Evolutionary conservation across 2,888 invertebrate species (phyloP).

Genomic region (Melanchra persicariae): DNA sequence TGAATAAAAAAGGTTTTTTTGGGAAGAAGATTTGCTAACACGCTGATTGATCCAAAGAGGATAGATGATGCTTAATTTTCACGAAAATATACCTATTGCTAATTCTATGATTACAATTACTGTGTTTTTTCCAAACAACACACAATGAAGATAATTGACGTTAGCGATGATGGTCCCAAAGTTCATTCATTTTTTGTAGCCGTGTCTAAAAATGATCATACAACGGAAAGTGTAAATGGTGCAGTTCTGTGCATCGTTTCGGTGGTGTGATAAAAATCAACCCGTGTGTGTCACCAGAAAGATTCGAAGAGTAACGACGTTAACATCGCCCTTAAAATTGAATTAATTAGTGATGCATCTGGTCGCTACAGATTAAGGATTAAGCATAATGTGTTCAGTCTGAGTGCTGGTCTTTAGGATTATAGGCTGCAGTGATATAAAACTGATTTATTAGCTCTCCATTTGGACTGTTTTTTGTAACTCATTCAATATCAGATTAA

Average conservation of each 20-base stretch:
- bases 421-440: neutral
- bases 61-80: no score
- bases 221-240: neutral
- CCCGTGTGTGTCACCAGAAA: neutral
- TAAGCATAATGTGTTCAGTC: neutral
- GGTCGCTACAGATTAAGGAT: neutral
- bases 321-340: neutral
- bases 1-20: no score
- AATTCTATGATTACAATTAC: no score
- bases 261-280: neutral
- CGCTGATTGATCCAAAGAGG: no score
- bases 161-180: no score
- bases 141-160: no score
- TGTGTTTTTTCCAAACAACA: no score
- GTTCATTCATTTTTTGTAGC: neutral
- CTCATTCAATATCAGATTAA: neutral
- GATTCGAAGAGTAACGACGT: neutral
- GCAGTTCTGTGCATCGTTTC: no score
- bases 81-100: no score
- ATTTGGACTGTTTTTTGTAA: neutral
- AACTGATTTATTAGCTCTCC: neutral
- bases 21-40: no score
- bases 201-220: neutral
- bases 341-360: neutral
- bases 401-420: neutral